A percentile compares a stretch with the other conserved stretches of the same genome.
These are phyloP conservation scores for Meganola albula DNA, from an alignment of 2,888 invertebrate species.

Conservation along the genomic window DNA sequence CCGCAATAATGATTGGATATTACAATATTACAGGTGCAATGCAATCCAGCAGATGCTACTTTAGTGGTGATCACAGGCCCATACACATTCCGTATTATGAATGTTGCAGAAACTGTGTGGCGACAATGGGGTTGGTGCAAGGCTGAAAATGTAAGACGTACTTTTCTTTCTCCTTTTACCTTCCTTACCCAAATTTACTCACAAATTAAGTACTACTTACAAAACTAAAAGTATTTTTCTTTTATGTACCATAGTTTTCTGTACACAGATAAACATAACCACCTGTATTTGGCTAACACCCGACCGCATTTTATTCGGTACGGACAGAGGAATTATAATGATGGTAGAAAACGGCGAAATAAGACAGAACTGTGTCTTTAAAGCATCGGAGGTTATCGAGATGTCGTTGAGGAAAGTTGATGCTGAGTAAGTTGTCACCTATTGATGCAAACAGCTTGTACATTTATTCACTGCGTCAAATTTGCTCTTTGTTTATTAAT, in stretches of 20 bases:
- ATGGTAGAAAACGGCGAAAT: slow-evolving; percentile 92
- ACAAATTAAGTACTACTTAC: too few relatives aligned
- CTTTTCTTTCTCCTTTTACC: too few relatives aligned
- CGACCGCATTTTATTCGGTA: slow-evolving; percentile 90
- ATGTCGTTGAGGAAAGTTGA: slow-evolving; percentile 82
- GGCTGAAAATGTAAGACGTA: slow-evolving; percentile 78
- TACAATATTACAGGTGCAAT: slow-evolving; percentile 82
- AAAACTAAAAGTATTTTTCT: too few relatives aligned
- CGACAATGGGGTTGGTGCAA: slow-evolving; percentile 91
- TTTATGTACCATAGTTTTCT: too few relatives aligned
- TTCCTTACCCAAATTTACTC: too few relatives aligned
- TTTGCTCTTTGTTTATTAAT: neutral
- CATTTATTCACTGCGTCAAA: neutral
- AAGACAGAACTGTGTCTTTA: slow-evolving; percentile 80
- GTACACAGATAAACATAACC: slow-evolving; percentile 79
- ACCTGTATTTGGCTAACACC: slow-evolving; percentile 89
- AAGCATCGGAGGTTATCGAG: slow-evolving; percentile 76
- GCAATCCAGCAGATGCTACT: slow-evolving; percentile 87
- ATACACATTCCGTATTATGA: slow-evolving; percentile 84
- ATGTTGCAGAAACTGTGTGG: slow-evolving; percentile 87
- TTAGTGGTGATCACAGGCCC: slow-evolving; percentile 81
- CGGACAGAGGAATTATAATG: slow-evolving; percentile 84
- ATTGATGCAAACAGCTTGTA: neutral
- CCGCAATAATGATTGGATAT: too few relatives aligned
- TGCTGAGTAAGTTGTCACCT: slow-evolving; percentile 53